These are phyloP conservation scores for Drosophila robusta DNA, from an alignment of 2,888 invertebrate species.

Conservation along the genomic window DNA sequence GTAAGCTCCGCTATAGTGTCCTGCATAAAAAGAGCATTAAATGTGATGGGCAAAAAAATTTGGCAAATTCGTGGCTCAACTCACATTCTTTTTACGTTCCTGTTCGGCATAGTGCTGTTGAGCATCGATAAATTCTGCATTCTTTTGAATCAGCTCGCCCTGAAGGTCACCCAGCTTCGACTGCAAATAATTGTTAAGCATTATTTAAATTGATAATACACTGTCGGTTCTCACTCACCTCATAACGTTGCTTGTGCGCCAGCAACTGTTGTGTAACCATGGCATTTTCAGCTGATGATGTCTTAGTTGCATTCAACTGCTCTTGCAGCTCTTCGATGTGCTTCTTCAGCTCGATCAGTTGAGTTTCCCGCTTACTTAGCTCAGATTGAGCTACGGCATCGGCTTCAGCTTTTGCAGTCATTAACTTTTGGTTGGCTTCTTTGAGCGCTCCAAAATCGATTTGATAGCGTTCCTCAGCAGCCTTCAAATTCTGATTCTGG, in stretches of 20 bases:
- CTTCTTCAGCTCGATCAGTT: neutral
- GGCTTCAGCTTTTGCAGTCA: neutral
- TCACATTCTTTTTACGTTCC: conserved; percentile 5
- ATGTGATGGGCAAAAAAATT: neutral
- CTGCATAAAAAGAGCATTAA: neutral
- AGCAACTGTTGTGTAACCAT: conserved; percentile 1
- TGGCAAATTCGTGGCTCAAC: neutral
- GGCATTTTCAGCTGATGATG: neutral
- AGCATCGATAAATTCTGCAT: neutral
- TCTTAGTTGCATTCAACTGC: neutral
- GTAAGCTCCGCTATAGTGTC: conserved; percentile 12
- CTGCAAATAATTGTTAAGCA: conserved; percentile 11
- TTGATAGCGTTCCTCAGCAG: neutral
- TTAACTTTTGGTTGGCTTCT: conserved; percentile 7
- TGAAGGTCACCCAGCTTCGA: neutral
- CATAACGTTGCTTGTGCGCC: neutral
- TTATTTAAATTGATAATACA: neutral
- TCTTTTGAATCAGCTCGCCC: conserved; percentile 7
- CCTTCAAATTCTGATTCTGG: neutral
- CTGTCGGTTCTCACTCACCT: conserved; percentile 7
- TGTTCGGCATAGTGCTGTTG: conserved; percentile 2
- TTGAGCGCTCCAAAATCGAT: conserved; percentile 4
- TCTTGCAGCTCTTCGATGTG: conserved; percentile 1
- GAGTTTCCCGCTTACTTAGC: neutral
- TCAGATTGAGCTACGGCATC: neutral